These are phyloP conservation scores for Osedax fenrisi DNA, from an alignment of 2,888 invertebrate genomes.

Conservation along the genomic window DNA sequence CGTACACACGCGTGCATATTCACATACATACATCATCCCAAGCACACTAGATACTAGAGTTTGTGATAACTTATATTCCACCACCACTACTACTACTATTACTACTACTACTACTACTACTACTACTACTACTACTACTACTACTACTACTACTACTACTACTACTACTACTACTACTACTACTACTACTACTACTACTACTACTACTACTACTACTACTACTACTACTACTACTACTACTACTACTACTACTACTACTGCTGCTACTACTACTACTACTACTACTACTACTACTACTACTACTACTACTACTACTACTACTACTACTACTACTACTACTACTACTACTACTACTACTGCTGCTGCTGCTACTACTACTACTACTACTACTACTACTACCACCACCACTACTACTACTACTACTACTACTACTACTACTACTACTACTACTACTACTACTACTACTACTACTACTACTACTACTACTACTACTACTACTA, in stretches of 20 bases:
- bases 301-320: conserved; percentile 21
- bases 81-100: conserved; percentile 19
- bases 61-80: too few relatives aligned
- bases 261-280: conserved; percentile 9
- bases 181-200: conserved; percentile 25
- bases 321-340: conserved; percentile 21
- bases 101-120: conserved; percentile 25
- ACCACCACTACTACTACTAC: conserved; percentile 23
- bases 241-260: conserved; percentile 10
- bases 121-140: conserved; percentile 27
- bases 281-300: conserved; percentile 6
- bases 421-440: conserved; percentile 25
- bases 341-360: too few relatives aligned
- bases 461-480: conserved; percentile 26
- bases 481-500: conserved; percentile 27
- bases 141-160: conserved; percentile 26
- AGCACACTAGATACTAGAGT: too few relatives aligned
- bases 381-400: too few relatives aligned
- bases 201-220: conserved; percentile 23
- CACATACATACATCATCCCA: too few relatives aligned
- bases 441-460: conserved; percentile 27
- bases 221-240: conserved; percentile 16
- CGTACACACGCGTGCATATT: too few relatives aligned
- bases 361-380: too few relatives aligned
- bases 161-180: conserved; percentile 27